phyloP scores from a whole-genome alignment of 2,888 invertebrate species.

The Polyommatus iphigenia region DNA sequence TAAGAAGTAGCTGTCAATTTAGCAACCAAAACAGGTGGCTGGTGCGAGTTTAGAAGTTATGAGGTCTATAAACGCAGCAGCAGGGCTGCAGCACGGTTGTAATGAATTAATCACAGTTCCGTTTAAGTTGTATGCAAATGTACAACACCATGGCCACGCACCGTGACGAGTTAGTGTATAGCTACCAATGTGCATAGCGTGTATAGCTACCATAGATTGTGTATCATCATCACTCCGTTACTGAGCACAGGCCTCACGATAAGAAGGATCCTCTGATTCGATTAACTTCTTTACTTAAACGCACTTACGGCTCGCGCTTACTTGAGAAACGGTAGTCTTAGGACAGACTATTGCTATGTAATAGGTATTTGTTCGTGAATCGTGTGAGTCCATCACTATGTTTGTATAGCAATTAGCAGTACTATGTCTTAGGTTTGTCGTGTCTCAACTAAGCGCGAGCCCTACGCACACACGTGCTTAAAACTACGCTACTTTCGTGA shows the following conservation, averaged over 20 bases:
- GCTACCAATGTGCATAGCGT: conserved; percentile 55
- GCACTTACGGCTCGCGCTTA: no score
- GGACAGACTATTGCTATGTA: no score
- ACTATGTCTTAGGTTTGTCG: no score
- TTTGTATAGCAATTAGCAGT: no score
- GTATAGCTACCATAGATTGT: conserved; percentile 53
- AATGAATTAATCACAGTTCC: conserved; percentile 55
- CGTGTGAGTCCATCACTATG: no score
- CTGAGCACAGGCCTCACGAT: neutral
- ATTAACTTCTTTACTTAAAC: no score
- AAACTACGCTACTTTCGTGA: no score
- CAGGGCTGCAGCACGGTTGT: conserved; percentile 38
- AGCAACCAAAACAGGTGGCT: neutral
- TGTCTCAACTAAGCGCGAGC: no score
- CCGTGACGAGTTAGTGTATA: conserved; percentile 49
- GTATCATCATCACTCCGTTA: conserved; percentile 9
- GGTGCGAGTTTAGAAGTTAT: neutral
- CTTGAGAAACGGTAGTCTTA: no score
- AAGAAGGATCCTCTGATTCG: no score
- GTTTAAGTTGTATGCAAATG: conserved; percentile 74
- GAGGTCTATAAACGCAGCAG: neutral
- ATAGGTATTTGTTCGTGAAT: no score
- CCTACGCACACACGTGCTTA: no score
- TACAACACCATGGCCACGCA: conserved; percentile 50
- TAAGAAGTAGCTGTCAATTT: neutral